Conservation (phyloP, 2,888 invertebrate genomes). For the Limnephilus marmoratus region DNA sequence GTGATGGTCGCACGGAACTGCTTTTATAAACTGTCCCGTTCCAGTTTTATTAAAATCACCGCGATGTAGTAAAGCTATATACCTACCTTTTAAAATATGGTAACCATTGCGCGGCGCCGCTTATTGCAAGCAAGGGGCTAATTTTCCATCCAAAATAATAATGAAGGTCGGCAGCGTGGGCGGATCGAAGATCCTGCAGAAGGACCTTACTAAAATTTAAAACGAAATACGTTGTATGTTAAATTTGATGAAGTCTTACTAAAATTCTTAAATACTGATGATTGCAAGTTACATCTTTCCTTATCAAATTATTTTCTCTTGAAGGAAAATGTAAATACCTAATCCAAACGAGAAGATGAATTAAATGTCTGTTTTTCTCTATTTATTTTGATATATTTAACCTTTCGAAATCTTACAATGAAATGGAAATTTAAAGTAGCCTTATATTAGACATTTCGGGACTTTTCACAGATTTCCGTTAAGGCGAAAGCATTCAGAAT, state of each 20-base stretch:
- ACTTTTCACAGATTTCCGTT: too few relatives aligned
- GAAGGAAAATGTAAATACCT: too few relatives aligned
- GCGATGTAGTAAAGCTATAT: background rate
- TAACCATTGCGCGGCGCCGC: background rate
- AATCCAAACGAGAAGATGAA: too few relatives aligned
- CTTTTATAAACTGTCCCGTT: conserved; percentile 1
- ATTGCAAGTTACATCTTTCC: too few relatives aligned
- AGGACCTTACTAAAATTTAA: background rate
- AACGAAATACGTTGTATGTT: background rate
- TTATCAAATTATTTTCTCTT: too few relatives aligned
- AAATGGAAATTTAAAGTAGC: too few relatives aligned
- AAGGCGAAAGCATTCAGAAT: too few relatives aligned
- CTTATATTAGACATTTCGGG: too few relatives aligned
- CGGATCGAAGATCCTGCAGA: background rate
- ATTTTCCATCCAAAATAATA: background rate
- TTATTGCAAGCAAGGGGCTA: background rate
- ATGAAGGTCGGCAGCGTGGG: background rate
- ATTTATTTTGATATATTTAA: too few relatives aligned
- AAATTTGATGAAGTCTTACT: background rate
- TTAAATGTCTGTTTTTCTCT: too few relatives aligned
- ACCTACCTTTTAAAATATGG: background rate
- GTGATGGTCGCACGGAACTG: conserved; percentile 4
- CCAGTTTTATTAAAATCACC: conserved; percentile 12
- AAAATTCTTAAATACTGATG: too few relatives aligned
- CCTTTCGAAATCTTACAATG: too few relatives aligned